A percentile compares a stretch with the other conserved stretches of the same genome.
phyloP scores from a whole-genome alignment of 2,797 vertebrate genomes.

The Hipposideros larvatus region DNA sequence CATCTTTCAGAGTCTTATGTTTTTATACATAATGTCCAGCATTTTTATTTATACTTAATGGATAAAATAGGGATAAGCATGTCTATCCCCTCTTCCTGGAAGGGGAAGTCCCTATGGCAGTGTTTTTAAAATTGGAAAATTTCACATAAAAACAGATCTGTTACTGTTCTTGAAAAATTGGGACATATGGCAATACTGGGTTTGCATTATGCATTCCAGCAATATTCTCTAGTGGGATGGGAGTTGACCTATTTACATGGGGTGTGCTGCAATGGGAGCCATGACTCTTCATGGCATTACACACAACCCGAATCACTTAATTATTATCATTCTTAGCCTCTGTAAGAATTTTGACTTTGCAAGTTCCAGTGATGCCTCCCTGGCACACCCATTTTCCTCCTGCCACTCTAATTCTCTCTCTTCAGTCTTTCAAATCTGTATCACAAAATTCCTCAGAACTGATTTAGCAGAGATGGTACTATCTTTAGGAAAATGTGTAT shows the following conservation, averaged over 20 bases:
- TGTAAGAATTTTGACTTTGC: not conserved
- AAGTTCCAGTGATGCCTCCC: not conserved
- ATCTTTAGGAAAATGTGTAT: not conserved
- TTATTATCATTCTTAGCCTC: not conserved
- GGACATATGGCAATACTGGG: slow-evolving; percentile 50
- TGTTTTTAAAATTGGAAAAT: slow-evolving; percentile 60
- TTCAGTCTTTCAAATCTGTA: slow-evolving; percentile 21
- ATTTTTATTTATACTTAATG: not conserved
- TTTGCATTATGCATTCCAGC: slow-evolving; percentile 48
- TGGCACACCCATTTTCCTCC: not conserved
- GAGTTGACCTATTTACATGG: slow-evolving; percentile 43
- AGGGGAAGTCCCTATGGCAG: not conserved
- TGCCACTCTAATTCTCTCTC: not conserved
- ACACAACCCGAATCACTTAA: not conserved
- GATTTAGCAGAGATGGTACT: not conserved
- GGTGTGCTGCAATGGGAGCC: not conserved
- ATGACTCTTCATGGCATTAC: not conserved
- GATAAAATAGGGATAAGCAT: not conserved
- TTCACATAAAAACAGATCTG: slow-evolving; percentile 59
- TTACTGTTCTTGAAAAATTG: slow-evolving; percentile 66
- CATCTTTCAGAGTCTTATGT: slow-evolving; percentile 22
- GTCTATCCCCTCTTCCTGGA: slow-evolving; percentile 27
- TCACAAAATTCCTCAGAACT: slow-evolving; percentile 39
- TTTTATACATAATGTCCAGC: not conserved
- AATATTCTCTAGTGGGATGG: slow-evolving; percentile 24